A percentile compares a stretch with the other conserved stretches of the same genome.
phyloP scores from a whole-genome alignment of 2,888 invertebrate genomes.

The Drosophila suboccidentalis region DNA sequence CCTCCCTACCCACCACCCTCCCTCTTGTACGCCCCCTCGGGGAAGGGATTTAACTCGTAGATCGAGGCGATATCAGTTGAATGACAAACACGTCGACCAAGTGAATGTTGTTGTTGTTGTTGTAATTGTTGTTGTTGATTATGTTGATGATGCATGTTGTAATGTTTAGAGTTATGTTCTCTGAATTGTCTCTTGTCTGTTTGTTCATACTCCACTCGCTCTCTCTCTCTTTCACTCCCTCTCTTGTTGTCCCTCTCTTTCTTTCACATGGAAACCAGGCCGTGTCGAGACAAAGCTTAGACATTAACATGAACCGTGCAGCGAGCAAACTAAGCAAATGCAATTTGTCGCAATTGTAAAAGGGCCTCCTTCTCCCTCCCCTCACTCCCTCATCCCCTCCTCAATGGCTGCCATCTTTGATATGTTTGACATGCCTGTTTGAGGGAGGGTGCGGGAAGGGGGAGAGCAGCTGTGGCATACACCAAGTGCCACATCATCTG shows the following conservation, averaged over 20 bases:
- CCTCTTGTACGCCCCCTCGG: background rate
- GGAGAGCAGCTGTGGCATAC: background rate
- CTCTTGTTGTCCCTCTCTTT: conserved; percentile 2
- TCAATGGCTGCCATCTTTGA: conserved; percentile 47
- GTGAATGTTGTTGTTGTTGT: conserved; percentile 52
- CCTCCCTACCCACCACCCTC: background rate
- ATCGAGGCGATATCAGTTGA: conserved; percentile 72
- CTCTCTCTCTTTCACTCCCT: background rate
- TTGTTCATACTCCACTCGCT: too few relatives aligned
- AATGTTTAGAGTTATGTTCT: conserved; percentile 75
- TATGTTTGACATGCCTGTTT: conserved; percentile 65
- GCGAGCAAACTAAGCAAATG: conserved; percentile 74
- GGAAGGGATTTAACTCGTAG: conserved; percentile 27
- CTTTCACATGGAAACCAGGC: background rate
- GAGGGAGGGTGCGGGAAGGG: background rate
- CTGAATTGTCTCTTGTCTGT: conserved; percentile 23
- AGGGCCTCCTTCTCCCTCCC: conserved; percentile 18
- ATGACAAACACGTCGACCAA: conserved; percentile 66
- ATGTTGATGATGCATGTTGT: conserved; percentile 81
- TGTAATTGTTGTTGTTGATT: conserved; percentile 69
- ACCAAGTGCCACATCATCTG: conserved; percentile 58
- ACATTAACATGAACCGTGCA: conserved; percentile 54
- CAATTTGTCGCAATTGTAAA: conserved; percentile 83
- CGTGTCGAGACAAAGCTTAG: conserved; percentile 43
- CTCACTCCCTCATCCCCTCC: background rate